Conservation (phyloP, 2,797 vertebrate species). For the Sorex maritimensis region DNA sequence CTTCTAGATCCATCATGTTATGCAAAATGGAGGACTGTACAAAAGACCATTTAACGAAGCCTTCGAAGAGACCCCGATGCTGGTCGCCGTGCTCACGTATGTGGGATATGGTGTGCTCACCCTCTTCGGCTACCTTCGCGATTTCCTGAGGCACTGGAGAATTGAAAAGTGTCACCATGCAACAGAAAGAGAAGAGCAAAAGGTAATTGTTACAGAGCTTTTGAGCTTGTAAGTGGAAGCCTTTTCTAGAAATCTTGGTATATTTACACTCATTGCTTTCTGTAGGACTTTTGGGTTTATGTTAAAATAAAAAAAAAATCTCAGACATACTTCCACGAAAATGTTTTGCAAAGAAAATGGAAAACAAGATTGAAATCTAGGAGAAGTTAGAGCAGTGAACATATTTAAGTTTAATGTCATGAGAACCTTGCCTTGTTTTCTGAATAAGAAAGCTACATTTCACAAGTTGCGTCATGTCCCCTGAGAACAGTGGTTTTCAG, state of each 20-base stretch:
- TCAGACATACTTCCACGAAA: conserved; percentile 50
- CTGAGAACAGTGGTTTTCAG: not conserved
- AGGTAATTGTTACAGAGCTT: conserved; percentile 90
- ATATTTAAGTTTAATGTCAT: not conserved
- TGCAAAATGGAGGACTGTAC: conserved; percentile 94
- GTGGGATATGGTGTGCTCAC: conserved; percentile 98
- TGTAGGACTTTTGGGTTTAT: conserved; percentile 11
- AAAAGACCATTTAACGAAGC: conserved; percentile 95
- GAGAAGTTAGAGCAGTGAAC: conserved; percentile 45
- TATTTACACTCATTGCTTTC: not conserved
- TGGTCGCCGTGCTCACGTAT: conserved; percentile 98
- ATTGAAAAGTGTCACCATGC: conserved; percentile 97
- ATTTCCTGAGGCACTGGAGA: conserved; percentile 98
- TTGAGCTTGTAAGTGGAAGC: conserved; percentile 50
- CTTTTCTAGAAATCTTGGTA: conserved; percentile 44
- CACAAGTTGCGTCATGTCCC: conserved; percentile 10
- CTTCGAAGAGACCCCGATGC: conserved; percentile 97
- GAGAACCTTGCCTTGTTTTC: not conserved
- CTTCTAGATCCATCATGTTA: conserved; percentile 90
- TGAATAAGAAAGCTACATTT: conserved; percentile 39
- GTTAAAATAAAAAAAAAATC: conserved; percentile 64
- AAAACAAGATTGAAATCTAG: conserved; percentile 39
- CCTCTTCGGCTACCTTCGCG: conserved; percentile 97
- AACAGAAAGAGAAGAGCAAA: conserved; percentile 96
- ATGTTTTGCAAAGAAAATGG: conserved; percentile 28